Evolutionary conservation across 92 coral and sea anemone species (phyloP), one percentile per base, ranked within the genome.

Genomic region (Siderastrea radians): DNA sequence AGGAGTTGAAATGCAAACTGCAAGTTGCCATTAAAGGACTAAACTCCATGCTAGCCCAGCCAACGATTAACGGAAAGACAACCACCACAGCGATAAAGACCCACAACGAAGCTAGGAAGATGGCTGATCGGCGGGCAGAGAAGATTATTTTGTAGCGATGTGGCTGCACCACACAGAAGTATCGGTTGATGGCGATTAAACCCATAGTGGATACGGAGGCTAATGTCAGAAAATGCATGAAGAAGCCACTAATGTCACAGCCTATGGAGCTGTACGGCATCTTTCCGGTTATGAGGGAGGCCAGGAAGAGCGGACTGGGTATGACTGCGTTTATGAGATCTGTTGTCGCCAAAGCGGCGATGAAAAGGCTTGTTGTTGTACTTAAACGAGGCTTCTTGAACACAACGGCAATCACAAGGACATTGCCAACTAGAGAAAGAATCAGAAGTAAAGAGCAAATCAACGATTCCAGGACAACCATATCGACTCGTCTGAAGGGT

Each of bases 151-250:
- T 81, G 77, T 91, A 91, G 69, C 71, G 72, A 63, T 61, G 87
- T 6, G 94, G 91, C 52, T 87, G 87, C 50, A 91, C 74, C 68
- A 91, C 94, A 5, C 94, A 80, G 74, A 91, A 75, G 63, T 81
- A 91, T 26, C 94, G 85, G 70, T 87, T 87, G 11, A 87, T 54
- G 0, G 94, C 91, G 10, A 87, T 91, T 43, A 91, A 12, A 4
- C 85, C 84, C 55, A 86, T 83, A 13, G 84, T 70, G n/a, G 74
- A 58, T 57, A 91, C 66, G 7, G 94, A 73, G 46, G 89, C 74
- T n/a, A 62, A 4, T 19, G 74, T 74, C 75, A 86, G 68, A 7
- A 86, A 52, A 7, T 86, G 88, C 65, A 86, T 55, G 50, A 74
- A 68, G 0, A 77, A 72, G 1, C 94, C 94, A 75, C 88, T 86